Evolutionary conservation across 2,888 invertebrate species (phyloP), one percentile per base, ranked within the genome.

Genomic region (Argyresthia goedartella): DNA sequence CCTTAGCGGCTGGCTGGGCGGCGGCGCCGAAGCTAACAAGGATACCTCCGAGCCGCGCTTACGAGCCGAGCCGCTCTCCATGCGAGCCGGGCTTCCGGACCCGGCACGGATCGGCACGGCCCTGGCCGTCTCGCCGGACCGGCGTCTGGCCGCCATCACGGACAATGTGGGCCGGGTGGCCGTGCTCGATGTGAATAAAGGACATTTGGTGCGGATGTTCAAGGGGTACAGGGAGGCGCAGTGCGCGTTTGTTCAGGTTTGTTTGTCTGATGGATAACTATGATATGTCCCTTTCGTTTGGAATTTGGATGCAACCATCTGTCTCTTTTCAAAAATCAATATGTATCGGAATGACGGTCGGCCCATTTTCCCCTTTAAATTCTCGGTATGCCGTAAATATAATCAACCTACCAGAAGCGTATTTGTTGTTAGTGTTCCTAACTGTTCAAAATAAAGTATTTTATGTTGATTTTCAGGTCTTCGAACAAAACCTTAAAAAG

Each of bases 211-310:
- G 42, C 89, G 96, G 51, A 91, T 98, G 68, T 97, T 97, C 90
- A 98, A 98, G 86, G 98, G 99, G 4, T 99, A 97, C 74, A 89
- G 98, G 50, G 96, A 98, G 71, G 98, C 98, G 0, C 95, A 98
- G 71, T 95, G 97, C 71, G 96, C 95, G 1, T 99, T 98, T 90
- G 86, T 98, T 44, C 94, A 95, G 77, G 93, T 95, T 62, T 34
- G 59, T 58, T 33, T n/a, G 44, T 44, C 14, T 43, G 36, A 52
- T 35, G 41, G 0, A n/a, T 13, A 4, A 10, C 1, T 39, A 39
- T 9, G 10, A 11, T 39, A 39, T 36, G 36, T 39, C 10, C 3
- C 39, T 1, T 39, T 39, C 39, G n/a, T 11, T 39, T 39, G 3
- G 8, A n/a, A 39, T n/a, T n/a, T n/a, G 39, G 6, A 25, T 25